A percentile compares a stretch with the other conserved stretches of the same genome.
Evolutionary conservation across 2,113 vertebrate genomes (phyloP).

Genomic region (Tragelaphus scriptus): DNA sequence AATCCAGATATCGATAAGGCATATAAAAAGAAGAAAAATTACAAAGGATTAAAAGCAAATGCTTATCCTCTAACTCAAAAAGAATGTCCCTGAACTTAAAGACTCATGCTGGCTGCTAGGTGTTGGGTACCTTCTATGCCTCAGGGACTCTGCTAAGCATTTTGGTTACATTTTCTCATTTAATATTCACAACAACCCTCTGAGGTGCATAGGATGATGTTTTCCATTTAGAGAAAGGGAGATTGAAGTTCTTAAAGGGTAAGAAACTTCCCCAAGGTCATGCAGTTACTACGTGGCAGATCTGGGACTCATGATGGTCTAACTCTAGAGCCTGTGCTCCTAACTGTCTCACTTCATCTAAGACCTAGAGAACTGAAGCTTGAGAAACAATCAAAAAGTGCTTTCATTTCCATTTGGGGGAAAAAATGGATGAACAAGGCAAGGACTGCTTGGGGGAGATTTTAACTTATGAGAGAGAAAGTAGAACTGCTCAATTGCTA

Average conservation of each 20-base stretch:
- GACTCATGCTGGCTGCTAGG: background rate
- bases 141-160: background rate
- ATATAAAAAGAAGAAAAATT: background rate
- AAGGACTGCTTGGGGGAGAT: background rate
- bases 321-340: background rate
- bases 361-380: background rate
- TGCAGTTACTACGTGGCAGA: background rate
- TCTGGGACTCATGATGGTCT: background rate
- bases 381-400: background rate
- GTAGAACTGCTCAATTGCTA: background rate
- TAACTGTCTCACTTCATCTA: background rate
- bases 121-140: background rate
- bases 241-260: background rate
- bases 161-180: background rate
- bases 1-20: background rate
- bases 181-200: background rate
- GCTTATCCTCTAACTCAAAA: background rate
- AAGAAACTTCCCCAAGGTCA: background rate
- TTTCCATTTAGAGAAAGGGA: background rate
- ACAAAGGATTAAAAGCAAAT: background rate
- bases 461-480: conserved; percentile 37
- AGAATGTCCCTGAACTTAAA: background rate
- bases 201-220: background rate
- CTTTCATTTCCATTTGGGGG: background rate
- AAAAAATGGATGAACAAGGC: background rate